Evolutionary conservation across 2,888 invertebrate species (phyloP).

Genomic region (Acleris emargana): DNA sequence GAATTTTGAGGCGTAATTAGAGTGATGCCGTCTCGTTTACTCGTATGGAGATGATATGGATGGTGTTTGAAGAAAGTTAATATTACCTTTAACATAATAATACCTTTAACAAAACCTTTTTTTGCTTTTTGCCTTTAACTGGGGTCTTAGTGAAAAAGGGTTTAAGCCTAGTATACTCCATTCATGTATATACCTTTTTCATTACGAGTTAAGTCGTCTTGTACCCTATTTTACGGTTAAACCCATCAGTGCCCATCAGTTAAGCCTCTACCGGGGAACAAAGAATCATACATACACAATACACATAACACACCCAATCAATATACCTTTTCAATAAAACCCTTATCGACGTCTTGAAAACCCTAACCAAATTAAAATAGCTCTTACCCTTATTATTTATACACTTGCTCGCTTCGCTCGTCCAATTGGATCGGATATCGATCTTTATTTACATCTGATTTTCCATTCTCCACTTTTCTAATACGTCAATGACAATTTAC

Average conservation of each 20-base stretch:
- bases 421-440: not conserved
- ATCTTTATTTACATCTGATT: conserved; percentile 12
- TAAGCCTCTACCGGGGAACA: too few species aligned
- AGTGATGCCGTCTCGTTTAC: conserved; percentile 23
- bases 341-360: not conserved
- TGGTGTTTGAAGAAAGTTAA: conserved; percentile 8
- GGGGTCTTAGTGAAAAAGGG: too few species aligned
- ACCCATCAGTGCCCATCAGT: too few species aligned
- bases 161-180: too few species aligned
- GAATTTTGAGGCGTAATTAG: conserved; percentile 34
- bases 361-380: not conserved
- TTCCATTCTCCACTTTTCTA: not conserved
- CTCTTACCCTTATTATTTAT: not conserved
- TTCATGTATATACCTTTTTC: too few species aligned
- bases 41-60: conserved; percentile 7
- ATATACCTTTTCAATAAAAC: not conserved
- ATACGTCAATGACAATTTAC: conserved; percentile 3
- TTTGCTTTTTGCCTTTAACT: too few species aligned
- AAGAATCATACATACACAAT: not conserved
- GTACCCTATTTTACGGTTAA: too few species aligned
- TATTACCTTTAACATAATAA: not conserved
- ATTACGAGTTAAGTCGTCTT: too few species aligned
- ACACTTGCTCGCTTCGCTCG: not conserved
- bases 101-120: too few species aligned
- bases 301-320: not conserved